Evolutionary conservation across 2,888 invertebrate genomes (phyloP), one percentile per base, ranked within the genome.

Genomic region (Glomeris marginata): DNA sequence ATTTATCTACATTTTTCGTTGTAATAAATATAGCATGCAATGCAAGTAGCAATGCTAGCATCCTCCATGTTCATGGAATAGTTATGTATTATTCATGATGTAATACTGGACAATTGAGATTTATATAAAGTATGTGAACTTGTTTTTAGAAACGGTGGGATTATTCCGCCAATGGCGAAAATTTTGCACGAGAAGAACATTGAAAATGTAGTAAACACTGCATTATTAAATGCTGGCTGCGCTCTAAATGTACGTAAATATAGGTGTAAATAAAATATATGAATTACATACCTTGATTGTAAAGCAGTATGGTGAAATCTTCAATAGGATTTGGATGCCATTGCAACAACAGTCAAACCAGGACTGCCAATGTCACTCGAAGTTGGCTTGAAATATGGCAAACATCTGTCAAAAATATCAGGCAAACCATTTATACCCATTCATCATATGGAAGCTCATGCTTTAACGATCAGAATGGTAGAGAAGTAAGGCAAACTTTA

Each of bases 361-460:
- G 85, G 91, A n/a, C 67, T 92, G 55, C 67, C 78, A 0, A 61
- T 84, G 48, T 88, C 88, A 50, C 70, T 97, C 48, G 57, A 72
- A 52, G 78, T 94, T 53, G 95, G 95, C 35, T 70, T 81, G 41
- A 77, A 78, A 56, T 86, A 86, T 75, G 88, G 85, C 1, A 84
- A 81, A 61, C 74, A 80, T 61, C 66, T 60, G 51, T 63, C 66
- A 59, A 54, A 54, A 44, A 53, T 50, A 20, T 54, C 45, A 38
- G 34, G 54, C 15, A 58, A 56, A 45, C 90, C 91, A 0, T 70
- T 97, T 55, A 85, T 98, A 63, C 92, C 97, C 0, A 81, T 98
- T 52, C 97, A 98, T 72, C 98, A 98, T 61, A 98, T 98, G 98
- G 84, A 95, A 72, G 97, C 98, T 1, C 98, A 98, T 73, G 92